phyloP scores from a whole-genome alignment of 2,888 invertebrate genomes.

The Dasypogon diadema region DNA sequence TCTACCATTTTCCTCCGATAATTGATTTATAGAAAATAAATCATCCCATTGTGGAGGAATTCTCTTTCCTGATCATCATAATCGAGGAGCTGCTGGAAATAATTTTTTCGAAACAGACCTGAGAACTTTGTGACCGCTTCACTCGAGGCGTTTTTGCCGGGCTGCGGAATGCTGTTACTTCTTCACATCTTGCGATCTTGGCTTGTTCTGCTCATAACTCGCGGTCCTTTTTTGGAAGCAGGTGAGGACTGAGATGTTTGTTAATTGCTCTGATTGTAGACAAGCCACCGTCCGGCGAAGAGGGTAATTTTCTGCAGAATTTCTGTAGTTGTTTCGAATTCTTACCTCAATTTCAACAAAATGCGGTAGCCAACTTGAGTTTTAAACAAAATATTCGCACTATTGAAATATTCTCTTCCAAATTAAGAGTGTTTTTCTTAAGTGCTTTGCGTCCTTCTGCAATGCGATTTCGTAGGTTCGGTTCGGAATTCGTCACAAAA shows the following conservation, averaged over 20 bases:
- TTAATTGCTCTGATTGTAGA: conserved; percentile 56
- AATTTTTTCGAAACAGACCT: not conserved
- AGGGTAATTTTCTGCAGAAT: not conserved
- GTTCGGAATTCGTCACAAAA: too few species aligned
- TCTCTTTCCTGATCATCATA: conserved; percentile 32
- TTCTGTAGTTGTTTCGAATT: conserved; percentile 5
- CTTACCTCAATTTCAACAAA: not conserved
- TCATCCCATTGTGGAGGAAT: conserved; percentile 53
- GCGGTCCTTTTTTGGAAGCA: conserved; percentile 58
- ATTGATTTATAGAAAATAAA: conserved; percentile 60
- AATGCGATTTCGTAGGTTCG: too few species aligned
- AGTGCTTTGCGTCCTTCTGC: too few species aligned
- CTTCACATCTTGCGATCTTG: conserved; percentile 55
- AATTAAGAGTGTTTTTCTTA: too few species aligned
- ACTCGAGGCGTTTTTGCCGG: conserved; percentile 50
- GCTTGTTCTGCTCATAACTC: conserved; percentile 57
- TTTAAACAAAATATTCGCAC: not conserved
- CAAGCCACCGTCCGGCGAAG: not conserved
- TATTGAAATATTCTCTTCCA: not conserved
- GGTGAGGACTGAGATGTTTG: conserved; percentile 58
- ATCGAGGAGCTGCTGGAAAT: conserved; percentile 5
- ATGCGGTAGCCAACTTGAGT: not conserved
- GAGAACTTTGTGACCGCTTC: not conserved
- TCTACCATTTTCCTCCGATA: conserved; percentile 50
- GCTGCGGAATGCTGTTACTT: conserved; percentile 58